Conservation (phyloP, 2,888 invertebrate species). For the Sipunculus nudus region DNA sequence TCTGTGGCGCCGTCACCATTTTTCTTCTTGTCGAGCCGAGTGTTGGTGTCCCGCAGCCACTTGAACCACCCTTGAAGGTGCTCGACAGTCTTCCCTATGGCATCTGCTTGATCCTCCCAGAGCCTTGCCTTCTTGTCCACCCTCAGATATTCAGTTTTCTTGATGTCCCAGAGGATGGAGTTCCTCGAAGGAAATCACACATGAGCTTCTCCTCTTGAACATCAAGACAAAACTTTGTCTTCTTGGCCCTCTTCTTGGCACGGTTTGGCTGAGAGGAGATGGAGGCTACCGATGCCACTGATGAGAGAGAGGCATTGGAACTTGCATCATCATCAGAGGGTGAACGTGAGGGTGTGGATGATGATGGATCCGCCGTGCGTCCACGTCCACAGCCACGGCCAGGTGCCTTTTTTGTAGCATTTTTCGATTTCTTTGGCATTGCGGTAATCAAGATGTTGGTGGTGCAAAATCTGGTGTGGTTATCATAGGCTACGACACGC, state of each 20-base stretch:
- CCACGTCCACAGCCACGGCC: neutral
- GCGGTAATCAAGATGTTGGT: neutral
- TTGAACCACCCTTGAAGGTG: too few species aligned
- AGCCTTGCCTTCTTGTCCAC: slow-evolving; percentile 19
- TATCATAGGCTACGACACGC: too few species aligned
- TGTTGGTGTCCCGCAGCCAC: too few species aligned
- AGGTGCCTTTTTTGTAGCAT: neutral
- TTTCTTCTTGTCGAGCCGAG: too few species aligned
- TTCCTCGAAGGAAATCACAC: slow-evolving; percentile 19
- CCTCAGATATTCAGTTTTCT: slow-evolving; percentile 19
- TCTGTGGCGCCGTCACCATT: too few species aligned
- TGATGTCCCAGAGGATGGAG: slow-evolving; percentile 21
- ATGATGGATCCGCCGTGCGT: neutral
- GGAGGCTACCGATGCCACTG: slow-evolving; percentile 12
- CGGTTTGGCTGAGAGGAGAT: slow-evolving; percentile 11
- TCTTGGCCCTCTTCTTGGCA: slow-evolving; percentile 19
- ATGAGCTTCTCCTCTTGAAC: slow-evolving; percentile 20
- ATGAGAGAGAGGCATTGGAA: slow-evolving; percentile 15
- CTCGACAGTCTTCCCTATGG: slow-evolving; percentile 12
- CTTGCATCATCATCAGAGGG: slow-evolving; percentile 10
- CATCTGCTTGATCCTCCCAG: slow-evolving; percentile 25
- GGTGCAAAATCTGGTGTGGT: neutral
- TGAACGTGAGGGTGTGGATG: neutral
- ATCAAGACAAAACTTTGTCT: slow-evolving; percentile 8
- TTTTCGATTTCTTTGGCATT: neutral